Conservation (phyloP, 2,113 vertebrate genomes). For the Microtus ochrogaster region DNA sequence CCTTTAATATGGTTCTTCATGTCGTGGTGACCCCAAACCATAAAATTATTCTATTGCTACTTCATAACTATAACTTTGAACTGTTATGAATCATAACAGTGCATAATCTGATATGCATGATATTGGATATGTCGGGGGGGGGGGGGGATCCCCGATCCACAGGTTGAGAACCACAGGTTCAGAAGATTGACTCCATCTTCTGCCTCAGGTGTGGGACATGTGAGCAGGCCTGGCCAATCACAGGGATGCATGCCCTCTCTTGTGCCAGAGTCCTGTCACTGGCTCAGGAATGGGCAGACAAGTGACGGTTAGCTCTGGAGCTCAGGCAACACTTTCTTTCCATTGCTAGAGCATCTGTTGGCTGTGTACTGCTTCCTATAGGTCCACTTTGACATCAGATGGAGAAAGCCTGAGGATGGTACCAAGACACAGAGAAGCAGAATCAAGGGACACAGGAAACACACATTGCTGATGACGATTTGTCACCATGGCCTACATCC, state of each 20-base stretch:
- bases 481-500: slow-evolving; percentile 12
- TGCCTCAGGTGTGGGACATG: neutral
- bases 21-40: too few species aligned
- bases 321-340: neutral
- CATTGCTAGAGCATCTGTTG: neutral
- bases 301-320: neutral
- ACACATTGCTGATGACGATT: neutral
- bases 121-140: neutral
- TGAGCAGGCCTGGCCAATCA: neutral
- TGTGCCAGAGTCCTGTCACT: neutral
- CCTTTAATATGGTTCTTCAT: neutral
- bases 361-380: neutral
- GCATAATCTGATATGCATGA: neutral
- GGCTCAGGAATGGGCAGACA: neutral
- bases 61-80: neutral
- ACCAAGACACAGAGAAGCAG: neutral
- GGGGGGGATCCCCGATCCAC: rapidly evolving
- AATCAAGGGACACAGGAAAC: neutral
- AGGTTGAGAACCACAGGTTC: neutral
- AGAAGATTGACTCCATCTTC: neutral
- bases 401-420: neutral
- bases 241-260: neutral
- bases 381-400: neutral
- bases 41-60: neutral
- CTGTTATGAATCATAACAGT: neutral